phyloP scores from a whole-genome alignment of 2,888 invertebrate species.

The Gastracanthus pulcherrimus region DNA sequence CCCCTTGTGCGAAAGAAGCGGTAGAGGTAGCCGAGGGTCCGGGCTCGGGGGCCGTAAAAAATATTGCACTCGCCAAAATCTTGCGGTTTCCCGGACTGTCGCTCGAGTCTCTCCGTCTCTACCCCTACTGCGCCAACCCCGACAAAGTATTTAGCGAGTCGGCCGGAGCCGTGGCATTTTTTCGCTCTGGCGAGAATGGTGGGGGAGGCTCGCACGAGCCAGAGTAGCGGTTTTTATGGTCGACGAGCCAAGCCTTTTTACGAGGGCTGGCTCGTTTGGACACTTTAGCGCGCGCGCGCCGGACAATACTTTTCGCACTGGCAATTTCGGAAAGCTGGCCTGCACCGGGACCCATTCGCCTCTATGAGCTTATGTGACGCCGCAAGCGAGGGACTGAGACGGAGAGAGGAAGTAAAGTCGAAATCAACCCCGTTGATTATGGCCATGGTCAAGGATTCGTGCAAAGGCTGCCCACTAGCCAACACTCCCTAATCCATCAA shows the following conservation, averaged over 20 bases:
- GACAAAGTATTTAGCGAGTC: not conserved
- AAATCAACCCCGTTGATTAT: constrained; percentile 49
- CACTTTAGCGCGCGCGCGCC: constrained; percentile 6
- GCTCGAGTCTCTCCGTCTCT: not conserved
- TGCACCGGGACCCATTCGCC: too few species aligned
- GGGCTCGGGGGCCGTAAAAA: constrained; percentile 25
- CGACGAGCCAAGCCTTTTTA: constrained; percentile 64
- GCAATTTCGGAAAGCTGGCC: not conserved
- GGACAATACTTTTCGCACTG: constrained; percentile 35
- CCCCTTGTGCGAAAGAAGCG: constrained; percentile 61
- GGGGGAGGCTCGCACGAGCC: constrained; percentile 62
- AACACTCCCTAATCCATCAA: constrained; percentile 66
- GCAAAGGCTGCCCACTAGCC: constrained; percentile 60
- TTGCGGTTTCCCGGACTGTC: constrained; percentile 69
- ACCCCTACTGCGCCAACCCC: not conserved
- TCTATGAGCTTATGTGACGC: too few species aligned
- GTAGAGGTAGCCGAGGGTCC: not conserved
- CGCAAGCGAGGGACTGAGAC: not conserved
- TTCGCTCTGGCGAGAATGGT: not conserved
- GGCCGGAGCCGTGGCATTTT: constrained; percentile 36
- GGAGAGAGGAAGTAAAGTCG: not conserved
- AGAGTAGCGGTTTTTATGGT: constrained; percentile 72
- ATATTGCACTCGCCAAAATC: constrained; percentile 63
- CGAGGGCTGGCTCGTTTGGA: constrained; percentile 48
- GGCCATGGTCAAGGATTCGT: constrained; percentile 51